Evolutionary conservation across 1,140 invertebrate genomes (phyloP).

Genomic region (Bombus soroeensis): DNA sequence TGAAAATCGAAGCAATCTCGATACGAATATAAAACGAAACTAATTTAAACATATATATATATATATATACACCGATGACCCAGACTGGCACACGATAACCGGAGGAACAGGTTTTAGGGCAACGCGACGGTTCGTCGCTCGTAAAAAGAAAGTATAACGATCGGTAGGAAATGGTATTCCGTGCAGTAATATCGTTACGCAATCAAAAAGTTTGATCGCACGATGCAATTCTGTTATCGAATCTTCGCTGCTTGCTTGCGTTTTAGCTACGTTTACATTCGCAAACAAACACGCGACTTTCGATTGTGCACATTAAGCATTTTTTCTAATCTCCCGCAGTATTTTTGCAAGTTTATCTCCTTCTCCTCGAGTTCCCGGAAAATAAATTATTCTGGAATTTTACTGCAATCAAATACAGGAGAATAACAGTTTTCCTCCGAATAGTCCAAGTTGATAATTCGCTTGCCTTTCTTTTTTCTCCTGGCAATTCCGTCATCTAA

Average conservation of each 20-base stretch:
- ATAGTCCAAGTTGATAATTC: no score
- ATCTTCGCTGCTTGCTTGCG: neutral
- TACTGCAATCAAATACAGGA: no score
- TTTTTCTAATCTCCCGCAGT: no score
- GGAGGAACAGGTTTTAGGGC: neutral
- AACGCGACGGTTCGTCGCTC: no score
- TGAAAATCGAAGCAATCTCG: neutral
- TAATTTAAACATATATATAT: neutral
- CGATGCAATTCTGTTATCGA: neutral
- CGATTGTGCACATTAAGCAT: neutral
- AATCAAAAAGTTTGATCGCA: neutral
- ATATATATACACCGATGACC: no score
- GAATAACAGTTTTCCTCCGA: no score
- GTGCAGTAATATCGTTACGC: neutral
- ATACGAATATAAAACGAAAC: neutral
- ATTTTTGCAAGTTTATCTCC: neutral
- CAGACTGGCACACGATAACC: neutral
- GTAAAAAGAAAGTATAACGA: neutral
- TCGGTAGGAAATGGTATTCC: neutral
- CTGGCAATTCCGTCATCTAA: no score
- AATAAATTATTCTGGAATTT: no score
- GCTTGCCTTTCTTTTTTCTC: no score
- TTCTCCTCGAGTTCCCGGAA: no score
- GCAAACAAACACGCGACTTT: neutral
- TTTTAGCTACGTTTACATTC: neutral